Percentiles rank a stretch among this genome's conserved stretches.
These are phyloP conservation scores for Hartigia nigra DNA, from an alignment of 2,888 invertebrate species.

Conservation along the genomic window DNA sequence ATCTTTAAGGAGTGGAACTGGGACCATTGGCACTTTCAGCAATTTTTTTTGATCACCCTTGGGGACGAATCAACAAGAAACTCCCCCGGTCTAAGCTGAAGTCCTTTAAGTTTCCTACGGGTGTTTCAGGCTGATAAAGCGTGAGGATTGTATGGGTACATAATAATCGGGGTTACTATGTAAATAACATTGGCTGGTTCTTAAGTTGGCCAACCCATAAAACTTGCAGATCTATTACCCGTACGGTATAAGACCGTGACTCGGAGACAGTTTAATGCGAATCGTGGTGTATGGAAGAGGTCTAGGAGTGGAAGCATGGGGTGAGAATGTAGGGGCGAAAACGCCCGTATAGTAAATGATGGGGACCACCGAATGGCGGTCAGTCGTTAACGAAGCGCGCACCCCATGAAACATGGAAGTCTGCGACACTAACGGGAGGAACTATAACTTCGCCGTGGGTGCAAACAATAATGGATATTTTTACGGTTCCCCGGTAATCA, in stretches of 20 bases:
- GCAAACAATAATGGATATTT: not conserved
- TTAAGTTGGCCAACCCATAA: not conserved
- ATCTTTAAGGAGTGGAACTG: not conserved
- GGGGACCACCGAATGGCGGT: not conserved
- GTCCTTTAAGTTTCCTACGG: not conserved
- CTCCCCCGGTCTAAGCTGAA: not conserved
- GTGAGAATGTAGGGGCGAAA: not conserved
- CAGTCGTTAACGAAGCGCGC: constrained; percentile 9
- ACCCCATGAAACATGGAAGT: constrained; percentile 5
- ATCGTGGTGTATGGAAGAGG: not conserved
- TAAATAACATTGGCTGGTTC: constrained; percentile 4
- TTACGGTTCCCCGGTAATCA: not conserved
- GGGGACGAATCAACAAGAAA: not conserved
- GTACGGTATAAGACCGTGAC: not conserved
- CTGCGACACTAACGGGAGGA: not conserved
- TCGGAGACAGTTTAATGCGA: constrained; percentile 4
- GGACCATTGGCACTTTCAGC: not conserved
- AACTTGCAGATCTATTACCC: not conserved
- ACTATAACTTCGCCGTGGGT: not conserved
- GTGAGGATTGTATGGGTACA: not conserved
- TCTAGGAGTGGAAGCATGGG: not conserved
- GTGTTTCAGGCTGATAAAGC: constrained; percentile 8
- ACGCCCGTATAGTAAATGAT: not conserved
- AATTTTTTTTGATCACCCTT: not conserved
- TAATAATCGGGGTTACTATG: not conserved